Conservation (phyloP, 2,797 vertebrate species). For the Craterocephalus amniculus region DNA sequence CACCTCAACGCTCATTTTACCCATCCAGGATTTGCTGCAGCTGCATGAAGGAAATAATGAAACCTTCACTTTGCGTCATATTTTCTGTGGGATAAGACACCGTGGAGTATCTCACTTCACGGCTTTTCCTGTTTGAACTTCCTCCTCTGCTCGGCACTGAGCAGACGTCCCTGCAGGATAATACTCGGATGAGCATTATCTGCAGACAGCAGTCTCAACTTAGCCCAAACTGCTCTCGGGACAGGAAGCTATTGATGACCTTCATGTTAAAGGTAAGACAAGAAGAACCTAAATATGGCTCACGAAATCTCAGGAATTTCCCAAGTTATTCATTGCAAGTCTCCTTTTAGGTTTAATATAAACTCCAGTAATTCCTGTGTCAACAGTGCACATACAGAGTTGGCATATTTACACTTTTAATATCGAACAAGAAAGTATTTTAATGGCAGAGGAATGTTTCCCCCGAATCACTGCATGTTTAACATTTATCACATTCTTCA, state of each 20-base stretch:
- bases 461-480: constrained; percentile 47
- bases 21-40: constrained; percentile 8
- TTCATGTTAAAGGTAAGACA: constrained; percentile 49
- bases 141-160: constrained; percentile 53
- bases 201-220: constrained; percentile 59
- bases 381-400: constrained; percentile 56
- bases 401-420: constrained; percentile 64
- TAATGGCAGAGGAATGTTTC: constrained; percentile 56
- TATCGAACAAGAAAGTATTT: constrained; percentile 58
- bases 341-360: constrained; percentile 70
- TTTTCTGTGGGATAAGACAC: constrained; percentile 52
- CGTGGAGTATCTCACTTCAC: constrained; percentile 47
- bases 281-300: constrained; percentile 67
- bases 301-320: constrained; percentile 63
- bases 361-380: constrained; percentile 60
- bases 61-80: constrained; percentile 12
- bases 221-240: constrained; percentile 58
- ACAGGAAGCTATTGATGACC: constrained; percentile 78
- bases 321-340: constrained; percentile 19
- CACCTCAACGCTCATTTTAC: not conserved
- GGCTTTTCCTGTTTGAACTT: constrained; percentile 70
- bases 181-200: constrained; percentile 74
- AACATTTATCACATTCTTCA: constrained; percentile 64
- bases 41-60: constrained; percentile 17
- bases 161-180: constrained; percentile 62